Evolutionary conservation across 53 echinoderm and acorn worm species (phyloP).

Genomic region (Arbacia lixula): DNA sequence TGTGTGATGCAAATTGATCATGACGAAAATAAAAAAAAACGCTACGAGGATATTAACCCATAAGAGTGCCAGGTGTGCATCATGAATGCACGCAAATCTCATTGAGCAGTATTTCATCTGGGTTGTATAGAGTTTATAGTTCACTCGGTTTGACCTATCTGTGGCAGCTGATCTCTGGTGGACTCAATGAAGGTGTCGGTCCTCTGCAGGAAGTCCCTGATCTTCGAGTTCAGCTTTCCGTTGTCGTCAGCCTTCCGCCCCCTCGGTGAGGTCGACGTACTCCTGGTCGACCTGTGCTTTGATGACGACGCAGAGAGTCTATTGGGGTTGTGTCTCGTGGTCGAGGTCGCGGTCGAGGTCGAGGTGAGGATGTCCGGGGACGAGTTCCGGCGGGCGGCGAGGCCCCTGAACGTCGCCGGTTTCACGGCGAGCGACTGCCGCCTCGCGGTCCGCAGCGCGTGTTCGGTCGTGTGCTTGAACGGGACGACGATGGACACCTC

Average conservation of each 20-base stretch:
- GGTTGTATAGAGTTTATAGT: too few species aligned
- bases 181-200: slow-evolving; percentile 34
- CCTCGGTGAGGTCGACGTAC: slow-evolving; percentile 17
- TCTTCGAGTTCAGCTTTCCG: slow-evolving; percentile 8
- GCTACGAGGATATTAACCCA: too few species aligned
- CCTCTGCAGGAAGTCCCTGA: slow-evolving; percentile 29
- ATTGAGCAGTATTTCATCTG: too few species aligned
- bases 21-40: too few species aligned
- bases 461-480: slow-evolving; percentile 31
- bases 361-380: slow-evolving; percentile 57
- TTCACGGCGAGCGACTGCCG: slow-evolving; percentile 40
- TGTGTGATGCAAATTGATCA: too few species aligned
- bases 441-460: slow-evolving; percentile 40
- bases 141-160: too few species aligned
- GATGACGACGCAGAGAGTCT: neutral
- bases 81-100: too few species aligned
- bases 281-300: neutral
- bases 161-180: neutral
- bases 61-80: too few species aligned
- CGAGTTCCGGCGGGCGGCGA: slow-evolving; percentile 70
- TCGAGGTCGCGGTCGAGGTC: neutral
- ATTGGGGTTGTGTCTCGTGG: neutral
- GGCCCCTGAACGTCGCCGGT: slow-evolving; percentile 74
- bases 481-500: slow-evolving; percentile 26
- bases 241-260: neutral